Evolutionary conservation across 2,113 vertebrate species (phyloP).

Genomic region (Crotalus helleri): DNA sequence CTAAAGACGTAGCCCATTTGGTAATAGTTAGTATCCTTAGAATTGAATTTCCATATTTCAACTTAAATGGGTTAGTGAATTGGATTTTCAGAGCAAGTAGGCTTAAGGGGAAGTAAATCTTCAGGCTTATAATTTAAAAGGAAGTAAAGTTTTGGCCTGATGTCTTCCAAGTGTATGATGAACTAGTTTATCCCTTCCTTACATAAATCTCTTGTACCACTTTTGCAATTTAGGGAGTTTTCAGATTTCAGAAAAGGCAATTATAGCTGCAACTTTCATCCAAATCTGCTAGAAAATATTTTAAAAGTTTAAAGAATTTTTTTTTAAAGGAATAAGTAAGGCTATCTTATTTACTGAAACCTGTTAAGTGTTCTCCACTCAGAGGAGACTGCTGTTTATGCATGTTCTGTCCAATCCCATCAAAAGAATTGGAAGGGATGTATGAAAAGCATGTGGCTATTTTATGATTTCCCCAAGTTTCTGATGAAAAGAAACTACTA

Average conservation of each 20-base stretch:
- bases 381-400: background rate
- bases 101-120: slow-evolving; percentile 6
- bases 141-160: background rate
- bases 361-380: background rate
- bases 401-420: background rate
- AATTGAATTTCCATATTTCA: background rate
- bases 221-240: background rate
- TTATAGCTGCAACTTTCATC: background rate
- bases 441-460: background rate
- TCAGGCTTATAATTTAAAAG: background rate
- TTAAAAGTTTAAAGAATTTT: background rate
- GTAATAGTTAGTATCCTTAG: background rate
- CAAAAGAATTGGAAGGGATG: background rate
- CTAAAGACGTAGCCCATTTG: background rate
- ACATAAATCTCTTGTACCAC: background rate
- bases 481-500: background rate
- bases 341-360: background rate
- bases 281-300: background rate
- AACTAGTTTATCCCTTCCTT: background rate
- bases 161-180: background rate
- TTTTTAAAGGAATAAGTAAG: background rate
- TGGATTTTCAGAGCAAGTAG: background rate
- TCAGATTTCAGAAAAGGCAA: background rate
- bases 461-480: background rate
- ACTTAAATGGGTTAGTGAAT: background rate